Conservation (phyloP, 2,888 invertebrate genomes). For the Orchestes rusci region DNA sequence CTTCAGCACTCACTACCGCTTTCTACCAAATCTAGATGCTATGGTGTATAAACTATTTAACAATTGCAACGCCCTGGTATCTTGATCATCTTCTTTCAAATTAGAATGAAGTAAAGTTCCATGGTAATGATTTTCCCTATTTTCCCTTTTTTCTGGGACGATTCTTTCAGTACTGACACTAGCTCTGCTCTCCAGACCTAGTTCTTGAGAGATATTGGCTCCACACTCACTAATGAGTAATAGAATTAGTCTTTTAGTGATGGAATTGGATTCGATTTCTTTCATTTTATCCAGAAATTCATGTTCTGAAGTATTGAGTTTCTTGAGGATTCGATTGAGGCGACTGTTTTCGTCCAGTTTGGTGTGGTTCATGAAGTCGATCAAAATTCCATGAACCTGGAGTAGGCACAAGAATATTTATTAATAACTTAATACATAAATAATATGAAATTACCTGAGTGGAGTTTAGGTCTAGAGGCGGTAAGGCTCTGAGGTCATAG, state of each 20-base stretch:
- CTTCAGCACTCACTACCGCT: no score
- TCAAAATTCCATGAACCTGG: constrained; percentile 37
- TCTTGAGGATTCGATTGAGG: constrained; percentile 69
- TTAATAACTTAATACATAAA: neutral
- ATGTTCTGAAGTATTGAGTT: constrained; percentile 66
- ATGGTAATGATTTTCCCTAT: constrained; percentile 19
- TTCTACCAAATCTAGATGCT: constrained; percentile 72
- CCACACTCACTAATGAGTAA: constrained; percentile 70
- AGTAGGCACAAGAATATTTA: neutral
- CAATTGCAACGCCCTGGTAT: constrained; percentile 72
- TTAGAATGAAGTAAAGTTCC: constrained; percentile 30
- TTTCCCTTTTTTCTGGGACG: constrained; percentile 1
- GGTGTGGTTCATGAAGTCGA: constrained; percentile 51
- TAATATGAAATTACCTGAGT: constrained; percentile 28
- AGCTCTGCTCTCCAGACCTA: constrained; percentile 14
- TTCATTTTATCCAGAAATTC: constrained; percentile 76
- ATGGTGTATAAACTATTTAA: constrained; percentile 77
- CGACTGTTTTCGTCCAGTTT: constrained; percentile 59
- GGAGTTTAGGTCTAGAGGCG: constrained; percentile 36
- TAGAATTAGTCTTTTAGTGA: constrained; percentile 65
- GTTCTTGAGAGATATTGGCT: constrained; percentile 45
- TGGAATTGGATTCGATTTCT: constrained; percentile 69
- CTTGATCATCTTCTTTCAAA: constrained; percentile 49
- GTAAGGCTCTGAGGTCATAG: constrained; percentile 44
- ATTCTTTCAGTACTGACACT: constrained; percentile 1